Evolutionary conservation across 2,113 vertebrate species (phyloP).

Genomic region (Phyllostomus hastatus): DNA sequence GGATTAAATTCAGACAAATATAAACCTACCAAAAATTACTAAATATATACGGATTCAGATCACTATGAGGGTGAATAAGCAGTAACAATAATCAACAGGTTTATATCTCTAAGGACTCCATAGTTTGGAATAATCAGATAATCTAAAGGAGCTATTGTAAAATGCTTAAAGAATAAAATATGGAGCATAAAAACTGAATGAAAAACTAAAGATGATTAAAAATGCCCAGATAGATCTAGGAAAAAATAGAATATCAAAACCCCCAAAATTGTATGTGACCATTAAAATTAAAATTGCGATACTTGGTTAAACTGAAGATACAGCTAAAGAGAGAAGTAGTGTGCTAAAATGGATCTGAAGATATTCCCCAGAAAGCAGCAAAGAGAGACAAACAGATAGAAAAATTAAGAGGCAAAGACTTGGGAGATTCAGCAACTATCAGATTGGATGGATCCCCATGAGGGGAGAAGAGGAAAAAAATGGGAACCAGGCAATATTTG

Average conservation of each 20-base stretch:
- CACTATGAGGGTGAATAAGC: background rate
- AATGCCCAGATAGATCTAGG: background rate
- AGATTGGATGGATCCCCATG: background rate
- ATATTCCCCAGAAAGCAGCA: background rate
- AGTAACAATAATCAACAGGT: background rate
- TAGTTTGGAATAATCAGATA: background rate
- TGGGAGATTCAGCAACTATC: background rate
- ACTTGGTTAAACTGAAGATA: background rate
- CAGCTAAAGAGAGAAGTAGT: background rate
- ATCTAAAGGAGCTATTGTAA: background rate
- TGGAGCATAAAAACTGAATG: background rate
- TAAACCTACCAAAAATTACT: background rate
- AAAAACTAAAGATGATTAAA: background rate
- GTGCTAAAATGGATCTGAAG: background rate
- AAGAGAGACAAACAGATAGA: background rate
- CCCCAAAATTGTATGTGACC: background rate
- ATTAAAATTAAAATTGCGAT: background rate
- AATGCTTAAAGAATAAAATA: slow-evolving; percentile 30
- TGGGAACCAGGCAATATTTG: background rate
- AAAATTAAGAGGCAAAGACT: background rate
- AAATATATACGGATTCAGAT: background rate
- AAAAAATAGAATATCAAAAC: background rate
- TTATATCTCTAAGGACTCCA: slow-evolving; percentile 15
- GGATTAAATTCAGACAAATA: slow-evolving; percentile 21
- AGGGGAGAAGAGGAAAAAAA: background rate